Percentiles rank a stretch among this genome's conserved stretches.
phyloP scores from a whole-genome alignment of 2,113 vertebrate species.

The Etheostoma spectabile region DNA sequence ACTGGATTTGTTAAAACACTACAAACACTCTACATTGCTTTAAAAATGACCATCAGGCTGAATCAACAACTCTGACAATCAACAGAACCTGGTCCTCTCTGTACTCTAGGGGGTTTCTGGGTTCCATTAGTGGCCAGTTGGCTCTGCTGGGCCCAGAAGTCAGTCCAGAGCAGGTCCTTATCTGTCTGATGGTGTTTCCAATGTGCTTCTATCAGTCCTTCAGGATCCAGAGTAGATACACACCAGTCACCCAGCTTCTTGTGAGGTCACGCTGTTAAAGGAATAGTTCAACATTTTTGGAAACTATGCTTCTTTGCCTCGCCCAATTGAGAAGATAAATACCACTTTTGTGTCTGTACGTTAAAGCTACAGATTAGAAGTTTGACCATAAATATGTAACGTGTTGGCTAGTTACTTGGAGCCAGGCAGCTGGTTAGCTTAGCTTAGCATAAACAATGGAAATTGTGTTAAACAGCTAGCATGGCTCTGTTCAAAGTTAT shows the following conservation, averaged over 20 bases:
- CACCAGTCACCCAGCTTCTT: background rate
- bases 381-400: no score
- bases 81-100: background rate
- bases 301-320: background rate
- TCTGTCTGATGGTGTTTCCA: background rate
- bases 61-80: background rate
- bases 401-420: no score
- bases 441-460: background rate
- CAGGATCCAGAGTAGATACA: background rate
- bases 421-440: background rate
- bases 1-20: background rate
- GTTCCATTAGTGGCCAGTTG: no score
- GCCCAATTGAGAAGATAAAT: no score
- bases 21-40: background rate
- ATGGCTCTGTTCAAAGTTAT: background rate
- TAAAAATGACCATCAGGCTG: background rate
- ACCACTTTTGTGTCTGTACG: no score
- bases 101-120: background rate
- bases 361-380: no score
- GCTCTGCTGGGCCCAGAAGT: background rate
- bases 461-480: background rate
- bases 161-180: background rate
- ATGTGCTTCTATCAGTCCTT: background rate
- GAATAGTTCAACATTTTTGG: background rate
- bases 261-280: background rate